Percentiles rank a stretch among this genome's conserved stretches.
Conservation (phyloP, 2,797 vertebrate genomes). For the Microcaecilia unicolor region DNA sequence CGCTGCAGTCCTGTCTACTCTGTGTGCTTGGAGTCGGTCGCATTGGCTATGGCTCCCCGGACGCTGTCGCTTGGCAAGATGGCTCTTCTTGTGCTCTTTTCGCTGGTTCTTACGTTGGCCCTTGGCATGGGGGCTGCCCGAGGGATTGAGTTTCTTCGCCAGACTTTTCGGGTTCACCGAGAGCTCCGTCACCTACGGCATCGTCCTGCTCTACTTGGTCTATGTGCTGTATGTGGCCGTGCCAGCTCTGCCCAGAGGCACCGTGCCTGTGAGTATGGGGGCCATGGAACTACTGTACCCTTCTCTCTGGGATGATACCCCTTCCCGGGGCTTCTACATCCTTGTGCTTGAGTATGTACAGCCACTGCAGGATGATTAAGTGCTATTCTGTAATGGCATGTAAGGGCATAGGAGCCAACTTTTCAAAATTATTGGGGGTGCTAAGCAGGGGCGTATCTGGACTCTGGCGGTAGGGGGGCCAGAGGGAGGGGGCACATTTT, state of each 20-base stretch:
- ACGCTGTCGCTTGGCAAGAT: background rate
- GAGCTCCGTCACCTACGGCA: conserved; percentile 55
- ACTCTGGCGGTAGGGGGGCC: too few relatives aligned
- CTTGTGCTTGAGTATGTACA: background rate
- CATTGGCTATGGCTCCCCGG: background rate
- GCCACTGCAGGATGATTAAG: too few relatives aligned
- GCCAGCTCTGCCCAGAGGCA: conserved; percentile 56
- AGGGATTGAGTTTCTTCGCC: conserved; percentile 38
- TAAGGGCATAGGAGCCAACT: too few relatives aligned
- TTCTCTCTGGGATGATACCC: too few relatives aligned
- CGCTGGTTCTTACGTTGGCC: conserved; percentile 44
- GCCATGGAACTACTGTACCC: too few relatives aligned
- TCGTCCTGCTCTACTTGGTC: conserved; percentile 51
- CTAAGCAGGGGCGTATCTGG: too few relatives aligned
- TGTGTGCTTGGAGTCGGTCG: background rate
- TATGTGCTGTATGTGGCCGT: conserved; percentile 58
- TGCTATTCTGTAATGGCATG: too few relatives aligned
- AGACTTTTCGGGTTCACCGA: conserved; percentile 47
- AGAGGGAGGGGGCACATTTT: too few relatives aligned
- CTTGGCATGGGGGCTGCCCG: conserved; percentile 59
- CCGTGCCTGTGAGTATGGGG: conserved; percentile 55
- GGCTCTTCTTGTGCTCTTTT: conserved; percentile 41
- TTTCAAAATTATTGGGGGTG: too few relatives aligned
- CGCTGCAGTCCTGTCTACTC: too few relatives aligned
- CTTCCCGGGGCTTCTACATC: background rate